Percentiles rank a stretch among this genome's conserved stretches.
phyloP scores from a whole-genome alignment of 2,797 vertebrate genomes.

The Lepilemur ruficaudatus region DNA sequence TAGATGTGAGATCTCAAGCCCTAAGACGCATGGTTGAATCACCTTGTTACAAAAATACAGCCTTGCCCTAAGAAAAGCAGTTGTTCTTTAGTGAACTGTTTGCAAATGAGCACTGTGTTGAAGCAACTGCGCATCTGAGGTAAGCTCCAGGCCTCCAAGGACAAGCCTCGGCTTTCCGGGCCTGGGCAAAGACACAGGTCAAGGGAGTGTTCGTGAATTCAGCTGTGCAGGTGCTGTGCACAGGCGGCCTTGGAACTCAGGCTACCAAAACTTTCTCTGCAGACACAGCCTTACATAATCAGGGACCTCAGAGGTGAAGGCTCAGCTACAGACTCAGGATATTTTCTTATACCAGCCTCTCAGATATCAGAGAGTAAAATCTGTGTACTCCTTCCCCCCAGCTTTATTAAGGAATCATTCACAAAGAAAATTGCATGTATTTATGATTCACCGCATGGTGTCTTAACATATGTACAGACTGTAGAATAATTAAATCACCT shows the following conservation, averaged over 20 bases:
- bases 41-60: neutral
- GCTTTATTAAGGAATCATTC: neutral
- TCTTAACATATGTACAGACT: neutral
- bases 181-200: neutral
- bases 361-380: neutral
- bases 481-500: neutral
- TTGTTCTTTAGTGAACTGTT: too few species aligned
- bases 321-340: neutral
- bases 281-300: neutral
- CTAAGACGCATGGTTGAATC: rapidly evolving
- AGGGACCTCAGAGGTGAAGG: neutral
- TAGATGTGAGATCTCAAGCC: neutral
- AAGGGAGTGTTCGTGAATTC: neutral
- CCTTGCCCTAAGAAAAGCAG: neutral
- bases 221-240: rapidly evolving
- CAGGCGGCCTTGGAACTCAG: neutral
- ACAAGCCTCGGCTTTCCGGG: too few species aligned
- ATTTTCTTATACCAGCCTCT: neutral
- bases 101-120: neutral
- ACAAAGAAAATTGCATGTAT: neutral
- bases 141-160: neutral
- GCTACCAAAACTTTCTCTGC: rapidly evolving
- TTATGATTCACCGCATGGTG: neutral
- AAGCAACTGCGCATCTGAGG: rapidly evolving
- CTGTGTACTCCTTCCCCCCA: neutral